These are phyloP conservation scores for Galagoides demidoff DNA, from an alignment of 2,797 vertebrate species.

Conservation along the genomic window DNA sequence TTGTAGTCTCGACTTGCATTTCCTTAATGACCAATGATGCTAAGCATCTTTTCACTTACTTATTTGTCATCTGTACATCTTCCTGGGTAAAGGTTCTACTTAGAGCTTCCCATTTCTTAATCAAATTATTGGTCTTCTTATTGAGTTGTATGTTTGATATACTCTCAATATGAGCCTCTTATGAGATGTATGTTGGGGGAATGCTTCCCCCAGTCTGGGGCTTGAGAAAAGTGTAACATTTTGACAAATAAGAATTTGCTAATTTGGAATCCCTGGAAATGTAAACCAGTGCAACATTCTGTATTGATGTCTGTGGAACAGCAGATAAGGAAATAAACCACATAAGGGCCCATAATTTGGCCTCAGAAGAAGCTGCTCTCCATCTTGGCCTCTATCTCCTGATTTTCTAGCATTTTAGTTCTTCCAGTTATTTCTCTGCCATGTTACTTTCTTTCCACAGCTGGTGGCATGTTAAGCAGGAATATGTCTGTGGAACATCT, in stretches of 20 bases:
- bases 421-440: not conserved
- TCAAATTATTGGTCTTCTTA: not conserved
- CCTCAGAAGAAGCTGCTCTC: slow-evolving; percentile 13
- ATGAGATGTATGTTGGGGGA: not conserved
- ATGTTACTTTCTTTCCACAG: not conserved
- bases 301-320: not conserved
- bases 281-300: not conserved
- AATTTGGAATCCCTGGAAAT: slow-evolving; percentile 17
- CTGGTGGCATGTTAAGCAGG: not conserved
- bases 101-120: not conserved
- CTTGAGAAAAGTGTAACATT: not conserved
- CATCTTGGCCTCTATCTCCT: not conserved
- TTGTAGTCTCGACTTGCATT: not conserved
- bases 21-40: not conserved
- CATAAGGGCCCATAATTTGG: not conserved
- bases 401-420: slow-evolving; percentile 18
- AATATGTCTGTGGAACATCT: not conserved
- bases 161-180: slow-evolving; percentile 16
- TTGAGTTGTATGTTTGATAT: not conserved
- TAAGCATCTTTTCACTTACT: not conserved
- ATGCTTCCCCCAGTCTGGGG: not conserved
- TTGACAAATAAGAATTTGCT: slow-evolving; percentile 22
- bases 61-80: not conserved
- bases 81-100: not conserved
- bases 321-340: not conserved